phyloP scores from a whole-genome alignment of 2,113 vertebrate genomes.

The Felis catus region F.catus_Fca126_mat1.0 CM031413.1:58497501-58498000 shows the following conservation, averaged over 20 bases:
- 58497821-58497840: not conserved
- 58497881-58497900: not conserved
- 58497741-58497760: not conserved
- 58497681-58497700: not conserved
- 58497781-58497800: not conserved
- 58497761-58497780: not conserved
- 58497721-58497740: not conserved
- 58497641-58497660: not conserved
- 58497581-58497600: not conserved
- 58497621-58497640: not conserved
- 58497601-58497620: not conserved
- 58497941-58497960: not conserved
- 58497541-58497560: not conserved
- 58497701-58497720: not conserved
- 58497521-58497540: not conserved
- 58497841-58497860: not conserved
- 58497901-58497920: too few relatives aligned
- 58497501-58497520: not conserved
- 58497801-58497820: not conserved
- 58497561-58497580: not conserved
- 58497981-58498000: not conserved
- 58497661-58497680: not conserved
- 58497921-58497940: not conserved
- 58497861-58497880: not conserved
- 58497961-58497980: not conserved